Percentiles rank a stretch among this genome's conserved stretches.
Conservation (phyloP, 2,113 vertebrate genomes). For the mouse (Mus musculus) region DNA sequence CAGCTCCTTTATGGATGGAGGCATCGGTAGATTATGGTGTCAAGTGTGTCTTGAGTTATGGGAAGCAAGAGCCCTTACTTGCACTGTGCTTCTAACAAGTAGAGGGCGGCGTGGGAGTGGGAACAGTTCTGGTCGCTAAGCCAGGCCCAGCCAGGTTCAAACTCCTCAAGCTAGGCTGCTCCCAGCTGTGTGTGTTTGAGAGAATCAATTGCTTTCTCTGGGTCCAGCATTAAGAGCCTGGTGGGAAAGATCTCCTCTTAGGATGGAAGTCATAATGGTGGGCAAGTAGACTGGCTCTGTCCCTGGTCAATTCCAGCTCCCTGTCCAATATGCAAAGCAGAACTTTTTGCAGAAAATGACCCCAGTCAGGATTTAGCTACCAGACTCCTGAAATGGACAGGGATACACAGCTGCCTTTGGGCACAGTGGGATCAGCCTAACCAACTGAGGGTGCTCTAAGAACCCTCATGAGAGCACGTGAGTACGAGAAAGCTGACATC, state of each 20-base stretch:
- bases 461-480: not conserved
- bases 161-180: not conserved
- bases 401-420: not conserved
- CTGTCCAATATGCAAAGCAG: not conserved
- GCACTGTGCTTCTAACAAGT: slow-evolving; percentile 36
- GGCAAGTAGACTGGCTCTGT: not conserved
- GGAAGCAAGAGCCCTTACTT: slow-evolving; percentile 44
- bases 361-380: not conserved
- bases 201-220: not conserved
- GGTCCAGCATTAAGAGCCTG: not conserved
- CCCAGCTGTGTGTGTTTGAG: not conserved
- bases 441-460: not conserved
- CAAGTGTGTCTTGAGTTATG: slow-evolving; percentile 48
- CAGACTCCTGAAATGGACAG: not conserved
- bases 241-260: not conserved
- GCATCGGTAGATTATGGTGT: slow-evolving; percentile 46
- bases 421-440: not conserved
- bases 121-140: too few relatives aligned
- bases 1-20: slow-evolving; percentile 9
- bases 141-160: not conserved
- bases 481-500: not conserved
- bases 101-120: fast-evolving
- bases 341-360: not conserved
- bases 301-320: not conserved
- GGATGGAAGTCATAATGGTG: too few relatives aligned